Evolutionary conservation across 2,113 vertebrate genomes (phyloP).

Genomic region (Pogona vitticeps): DNA sequence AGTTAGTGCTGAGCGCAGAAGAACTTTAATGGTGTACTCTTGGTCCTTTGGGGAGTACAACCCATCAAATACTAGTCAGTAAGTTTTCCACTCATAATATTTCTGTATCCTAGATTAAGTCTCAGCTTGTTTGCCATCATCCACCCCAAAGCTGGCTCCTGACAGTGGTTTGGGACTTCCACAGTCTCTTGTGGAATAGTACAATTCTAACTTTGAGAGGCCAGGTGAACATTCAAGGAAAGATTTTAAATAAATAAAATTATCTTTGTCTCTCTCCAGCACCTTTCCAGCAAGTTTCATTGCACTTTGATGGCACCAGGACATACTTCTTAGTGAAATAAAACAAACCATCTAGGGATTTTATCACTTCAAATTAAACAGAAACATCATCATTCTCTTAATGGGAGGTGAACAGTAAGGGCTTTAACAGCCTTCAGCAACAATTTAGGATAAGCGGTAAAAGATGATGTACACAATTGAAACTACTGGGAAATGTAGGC

Average conservation of each 20-base stretch:
- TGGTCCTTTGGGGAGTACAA: no score
- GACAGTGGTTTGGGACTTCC: no score
- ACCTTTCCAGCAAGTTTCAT: background rate
- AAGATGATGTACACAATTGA: background rate
- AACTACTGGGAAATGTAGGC: constrained; percentile 19
- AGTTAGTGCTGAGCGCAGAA: no score
- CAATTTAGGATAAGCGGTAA: background rate
- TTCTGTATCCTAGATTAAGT: no score
- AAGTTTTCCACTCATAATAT: no score
- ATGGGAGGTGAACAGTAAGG: background rate
- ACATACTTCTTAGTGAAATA: accelerated
- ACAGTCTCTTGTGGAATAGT: background rate
- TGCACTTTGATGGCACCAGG: background rate
- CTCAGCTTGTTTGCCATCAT: no score
- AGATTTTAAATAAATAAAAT: background rate
- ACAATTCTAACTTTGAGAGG: background rate
- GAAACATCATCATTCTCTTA: accelerated
- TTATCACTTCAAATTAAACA: background rate
- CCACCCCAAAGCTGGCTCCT: no score
- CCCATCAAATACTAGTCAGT: no score
- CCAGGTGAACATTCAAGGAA: no score
- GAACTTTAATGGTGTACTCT: no score
- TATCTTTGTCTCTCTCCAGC: background rate
- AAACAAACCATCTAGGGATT: background rate
- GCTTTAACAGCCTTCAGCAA: background rate